These are phyloP conservation scores for Limenitis camilla DNA, from an alignment of 2,888 invertebrate species.

Conservation along the genomic window DNA sequence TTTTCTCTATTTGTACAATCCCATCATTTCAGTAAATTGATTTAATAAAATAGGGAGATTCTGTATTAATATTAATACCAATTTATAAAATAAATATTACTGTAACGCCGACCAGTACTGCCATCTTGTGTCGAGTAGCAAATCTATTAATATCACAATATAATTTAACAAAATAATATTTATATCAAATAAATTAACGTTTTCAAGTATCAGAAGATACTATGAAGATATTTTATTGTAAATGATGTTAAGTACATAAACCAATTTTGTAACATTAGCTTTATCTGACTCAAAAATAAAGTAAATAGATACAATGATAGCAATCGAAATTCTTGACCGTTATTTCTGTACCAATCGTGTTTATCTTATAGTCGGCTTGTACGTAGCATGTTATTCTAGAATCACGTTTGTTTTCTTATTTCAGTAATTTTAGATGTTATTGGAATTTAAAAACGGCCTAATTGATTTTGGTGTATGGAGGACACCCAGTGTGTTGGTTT, in stretches of 20 bases:
- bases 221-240: not conserved
- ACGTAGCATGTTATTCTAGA: slow-evolving; percentile 52
- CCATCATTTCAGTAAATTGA: no score
- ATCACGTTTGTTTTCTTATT: slow-evolving; percentile 56
- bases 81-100: no score
- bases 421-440: slow-evolving; percentile 54
- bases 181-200: no score
- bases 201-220: no score
- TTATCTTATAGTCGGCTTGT: slow-evolving; percentile 50
- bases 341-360: slow-evolving; percentile 58
- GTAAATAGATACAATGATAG: slow-evolving; percentile 32
- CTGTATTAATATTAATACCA: no score
- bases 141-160: no score
- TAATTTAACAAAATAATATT: no score
- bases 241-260: not conserved
- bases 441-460: slow-evolving; percentile 40
- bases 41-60: no score
- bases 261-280: not conserved
- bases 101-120: no score
- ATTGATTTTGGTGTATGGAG: slow-evolving; percentile 31
- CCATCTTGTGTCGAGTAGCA: slow-evolving; percentile 60
- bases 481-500: slow-evolving; percentile 19
- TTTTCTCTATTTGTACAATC: no score
- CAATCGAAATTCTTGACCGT: slow-evolving; percentile 48
- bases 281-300: slow-evolving; percentile 11